Evolutionary conservation across 2,797 vertebrate species (phyloP), one percentile per base, ranked within the genome.

Genomic region (Hyperoplus immaculatus): DNA sequence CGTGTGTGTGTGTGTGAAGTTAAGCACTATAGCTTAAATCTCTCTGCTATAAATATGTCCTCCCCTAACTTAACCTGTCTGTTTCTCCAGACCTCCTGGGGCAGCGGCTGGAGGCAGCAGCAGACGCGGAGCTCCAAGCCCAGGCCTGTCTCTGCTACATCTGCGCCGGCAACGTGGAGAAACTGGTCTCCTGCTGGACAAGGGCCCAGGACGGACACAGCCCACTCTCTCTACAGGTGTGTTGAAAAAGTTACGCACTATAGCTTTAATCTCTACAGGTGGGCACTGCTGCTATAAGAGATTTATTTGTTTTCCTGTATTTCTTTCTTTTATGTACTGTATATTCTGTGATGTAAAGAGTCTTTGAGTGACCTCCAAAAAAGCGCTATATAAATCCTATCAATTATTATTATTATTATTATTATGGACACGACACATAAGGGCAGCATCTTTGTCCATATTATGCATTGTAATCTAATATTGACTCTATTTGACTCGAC

Each of bases 131-230:
- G 6, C 94, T 99, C 49, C 96, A 95, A 84, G 93, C 95, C 0
- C 97, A 99, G 76, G 98, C 98, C 4, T 98, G 97, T 87, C 95
- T 99, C 71, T 99, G 97, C 81, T 99, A 98, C 73, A 98, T 99
- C 81, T 99, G 98, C 70, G 97, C 98, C 0, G 98, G 98, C 41
- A 98, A 97, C 0, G 95, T 98, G 78, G 98, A 99, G 87, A 98
- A 98, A 74, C 94, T 99, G 0, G 96, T 99, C 74, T 94, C 95
- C 2, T 99, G 97, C 86, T 99, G 97, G 98, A 96, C 94, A 77
- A 96, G 94, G 94, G 95, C 96, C 41, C 97, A 97, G 81, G 95
- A 96, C 18, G 94, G 95, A 78, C 94, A 82, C 80, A 94, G 74
- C 68, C 96, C 97, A 0, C 93, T 98, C n/a, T 95, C 96, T 36